Base-by-base conservation (phyloP, 2,888 invertebrate genomes). In the Helobdella robusta region DNA sequence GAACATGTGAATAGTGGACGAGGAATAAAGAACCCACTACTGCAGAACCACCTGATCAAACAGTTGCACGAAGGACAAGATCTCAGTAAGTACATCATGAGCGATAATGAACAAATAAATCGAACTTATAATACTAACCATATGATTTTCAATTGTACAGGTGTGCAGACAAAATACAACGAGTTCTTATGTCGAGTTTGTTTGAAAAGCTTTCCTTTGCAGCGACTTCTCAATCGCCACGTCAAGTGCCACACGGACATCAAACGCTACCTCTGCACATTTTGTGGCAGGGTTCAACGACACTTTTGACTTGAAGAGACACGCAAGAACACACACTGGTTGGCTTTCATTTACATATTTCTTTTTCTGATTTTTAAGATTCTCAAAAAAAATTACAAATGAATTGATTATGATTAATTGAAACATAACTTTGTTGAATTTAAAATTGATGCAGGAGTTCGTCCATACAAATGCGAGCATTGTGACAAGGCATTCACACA, bases 401-500 rank as follows among this genome's bases (percentile, higher is more conserved):
- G n/a, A n/a, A n/a, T n/a, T n/a, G n/a, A n/a, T n/a, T n/a, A n/a
- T n/a, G n/a, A n/a, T n/a, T n/a, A n/a, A n/a, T n/a, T n/a, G n/a
- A n/a, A n/a, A n/a, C n/a, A n/a, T n/a, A n/a, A n/a, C n/a, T 58
- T 64, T 52, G 11, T 40, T 40, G 44, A 40, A 11, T 40, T 40
- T 40, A n/a, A 40, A 40, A 40, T n/a, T 34, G 65, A 72, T 75
- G 8, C 75, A 85, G 85, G 98, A 64, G 97, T 98, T n/a, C 85
- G 97, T 63, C 98, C 98, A 2, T 98, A 97, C 85, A 95, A 94
- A 81, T 98, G 98, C 82, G 89, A 90, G 78, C 85, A 91, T 70
- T 98, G 98, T 80, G 95, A 94, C 78, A 98, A 98, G 81, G 94
- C 94, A 40, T 98, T 98, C 83, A 99, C 98, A 52, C 98, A 98